A percentile compares a stretch with the other conserved stretches of the same genome.
These are phyloP conservation scores for Formica exsecta DNA, from an alignment of 1,140 invertebrate species.

Conservation along the genomic window DNA sequence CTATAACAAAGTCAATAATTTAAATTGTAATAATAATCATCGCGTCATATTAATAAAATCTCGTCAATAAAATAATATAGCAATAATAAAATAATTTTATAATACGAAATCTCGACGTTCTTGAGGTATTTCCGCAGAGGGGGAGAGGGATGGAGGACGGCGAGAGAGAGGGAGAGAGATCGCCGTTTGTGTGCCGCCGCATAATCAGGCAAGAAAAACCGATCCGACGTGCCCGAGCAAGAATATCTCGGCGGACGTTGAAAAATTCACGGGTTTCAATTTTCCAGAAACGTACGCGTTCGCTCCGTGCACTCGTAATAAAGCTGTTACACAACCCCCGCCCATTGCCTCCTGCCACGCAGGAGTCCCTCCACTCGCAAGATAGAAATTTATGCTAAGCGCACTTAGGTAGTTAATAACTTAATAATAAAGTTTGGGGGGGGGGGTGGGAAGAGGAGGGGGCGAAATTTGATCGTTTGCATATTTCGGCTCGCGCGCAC, in stretches of 20 bases:
- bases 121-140: neutral
- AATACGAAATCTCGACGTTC: neutral
- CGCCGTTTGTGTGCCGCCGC: conserved; percentile 51
- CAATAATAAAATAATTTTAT: neutral
- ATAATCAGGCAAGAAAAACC: conserved; percentile 63
- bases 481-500: conserved; percentile 51
- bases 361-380: conserved; percentile 24
- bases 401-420: conserved; percentile 72
- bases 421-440: conserved; percentile 74
- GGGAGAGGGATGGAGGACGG: neutral
- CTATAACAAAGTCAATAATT: neutral
- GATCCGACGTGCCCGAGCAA: conserved; percentile 57
- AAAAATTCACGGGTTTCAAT: conserved; percentile 63
- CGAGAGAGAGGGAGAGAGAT: neutral
- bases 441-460: neutral
- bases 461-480: conserved; percentile 68
- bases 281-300: conserved; percentile 51
- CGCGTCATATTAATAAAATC: neutral
- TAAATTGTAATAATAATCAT: conserved; percentile 18
- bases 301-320: conserved; percentile 38
- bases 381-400: conserved; percentile 75
- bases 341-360: neutral
- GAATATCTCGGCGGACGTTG: conserved; percentile 50
- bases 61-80: conserved; percentile 10
- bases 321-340: conserved; percentile 5